Conservation (phyloP, 2,797 vertebrate species). For the Acomys russatus region DNA sequence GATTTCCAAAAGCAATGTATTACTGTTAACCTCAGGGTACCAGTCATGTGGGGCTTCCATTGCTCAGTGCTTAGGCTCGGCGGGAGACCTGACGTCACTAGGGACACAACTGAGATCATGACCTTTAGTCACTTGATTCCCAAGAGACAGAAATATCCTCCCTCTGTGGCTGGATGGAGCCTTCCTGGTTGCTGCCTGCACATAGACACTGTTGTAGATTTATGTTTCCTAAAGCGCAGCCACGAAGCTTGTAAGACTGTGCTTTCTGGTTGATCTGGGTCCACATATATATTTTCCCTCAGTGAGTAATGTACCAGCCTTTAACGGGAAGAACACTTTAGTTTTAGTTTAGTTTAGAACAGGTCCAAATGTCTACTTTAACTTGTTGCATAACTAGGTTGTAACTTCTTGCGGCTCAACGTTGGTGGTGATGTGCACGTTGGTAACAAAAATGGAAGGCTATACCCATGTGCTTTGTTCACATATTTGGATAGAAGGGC, state of each 20-base stretch:
- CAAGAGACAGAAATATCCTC: conserved; percentile 68
- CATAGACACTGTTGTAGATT: conserved; percentile 77
- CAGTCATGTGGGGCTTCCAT: not conserved
- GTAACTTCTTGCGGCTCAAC: not conserved
- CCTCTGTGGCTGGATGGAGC: conserved; percentile 80
- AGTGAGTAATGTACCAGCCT: conserved; percentile 88
- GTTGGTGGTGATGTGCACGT: not conserved
- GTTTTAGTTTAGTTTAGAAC: not conserved
- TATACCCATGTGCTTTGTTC: not conserved
- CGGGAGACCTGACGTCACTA: conserved; percentile 1
- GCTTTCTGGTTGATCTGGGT: conserved; percentile 87
- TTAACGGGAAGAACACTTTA: conserved; percentile 87
- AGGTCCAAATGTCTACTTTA: conserved; percentile 66
- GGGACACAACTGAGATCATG: conserved; percentile 4
- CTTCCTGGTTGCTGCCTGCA: conserved; percentile 90
- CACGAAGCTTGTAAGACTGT: conserved; percentile 74
- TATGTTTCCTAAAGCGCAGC: conserved; percentile 72
- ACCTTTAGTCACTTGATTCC: conserved; percentile 50
- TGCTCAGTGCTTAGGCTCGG: not conserved
- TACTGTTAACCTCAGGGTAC: not conserved
- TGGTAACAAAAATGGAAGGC: not conserved
- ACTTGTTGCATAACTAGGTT: not conserved
- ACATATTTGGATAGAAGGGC: not conserved
- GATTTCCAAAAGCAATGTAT: not conserved
- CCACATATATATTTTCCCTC: conserved; percentile 84